Evolutionary conservation across 2,113 vertebrate species (phyloP).

Genomic region (Parus major): DNA sequence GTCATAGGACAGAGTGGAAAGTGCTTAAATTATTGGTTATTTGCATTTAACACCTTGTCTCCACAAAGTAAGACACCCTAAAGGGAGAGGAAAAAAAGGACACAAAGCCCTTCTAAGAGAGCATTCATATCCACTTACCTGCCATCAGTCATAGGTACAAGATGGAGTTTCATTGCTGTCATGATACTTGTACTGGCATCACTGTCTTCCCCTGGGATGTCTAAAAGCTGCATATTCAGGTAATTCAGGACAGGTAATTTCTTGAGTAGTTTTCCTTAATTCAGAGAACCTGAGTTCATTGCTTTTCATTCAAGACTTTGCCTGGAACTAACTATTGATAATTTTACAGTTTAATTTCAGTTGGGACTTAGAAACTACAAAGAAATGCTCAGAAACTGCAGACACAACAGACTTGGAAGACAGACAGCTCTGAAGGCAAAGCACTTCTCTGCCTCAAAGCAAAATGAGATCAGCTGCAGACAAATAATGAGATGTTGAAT

Average conservation of each 20-base stretch:
- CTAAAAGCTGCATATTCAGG: not conserved
- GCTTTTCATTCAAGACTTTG: not conserved
- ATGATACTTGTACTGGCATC: not conserved
- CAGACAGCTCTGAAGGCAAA: not conserved
- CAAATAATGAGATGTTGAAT: not conserved
- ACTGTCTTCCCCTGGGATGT: not conserved
- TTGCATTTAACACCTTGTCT: not conserved
- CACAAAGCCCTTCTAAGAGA: not conserved
- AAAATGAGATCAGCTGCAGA: not conserved
- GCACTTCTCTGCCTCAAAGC: not conserved
- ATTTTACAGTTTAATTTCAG: not conserved
- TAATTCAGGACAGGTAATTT: not conserved
- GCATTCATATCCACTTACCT: not conserved
- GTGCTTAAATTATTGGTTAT: not conserved
- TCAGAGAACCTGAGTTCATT: not conserved
- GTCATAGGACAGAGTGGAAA: not conserved
- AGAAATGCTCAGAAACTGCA: not conserved
- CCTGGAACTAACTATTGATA: not conserved
- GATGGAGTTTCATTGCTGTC: not conserved
- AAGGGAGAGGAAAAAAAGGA: not conserved
- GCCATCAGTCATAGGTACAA: not conserved
- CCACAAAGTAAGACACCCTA: not conserved
- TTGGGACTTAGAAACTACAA: not conserved
- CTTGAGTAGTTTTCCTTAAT: not conserved
- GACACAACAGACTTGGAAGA: not conserved